phyloP scores from a whole-genome alignment of 1,140 invertebrate genomes.

The Camponotus floridanus region DNA sequence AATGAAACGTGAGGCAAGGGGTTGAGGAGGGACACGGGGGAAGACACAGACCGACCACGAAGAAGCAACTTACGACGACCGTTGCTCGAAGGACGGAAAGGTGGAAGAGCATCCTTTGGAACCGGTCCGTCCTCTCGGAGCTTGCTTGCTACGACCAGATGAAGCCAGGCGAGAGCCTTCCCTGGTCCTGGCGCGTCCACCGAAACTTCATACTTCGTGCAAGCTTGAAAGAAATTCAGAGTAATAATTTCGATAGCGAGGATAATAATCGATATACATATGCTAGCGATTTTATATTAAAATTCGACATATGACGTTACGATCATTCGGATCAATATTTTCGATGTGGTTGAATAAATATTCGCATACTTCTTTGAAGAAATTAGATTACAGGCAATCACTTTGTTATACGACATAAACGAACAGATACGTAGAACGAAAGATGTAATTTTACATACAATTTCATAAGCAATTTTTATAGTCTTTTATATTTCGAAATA shows the following conservation, averaged over 20 bases:
- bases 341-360: background rate
- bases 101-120: conserved; percentile 83
- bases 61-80: conserved; percentile 58
- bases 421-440: background rate
- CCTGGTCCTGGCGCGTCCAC: conserved; percentile 33
- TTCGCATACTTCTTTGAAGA: background rate
- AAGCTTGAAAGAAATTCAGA: background rate
- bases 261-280: background rate
- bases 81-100: conserved; percentile 73
- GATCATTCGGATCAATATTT: background rate
- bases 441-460: conserved; percentile 37
- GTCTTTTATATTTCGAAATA: background rate
- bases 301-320: background rate
- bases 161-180: conserved; percentile 72
- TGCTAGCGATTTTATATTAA: conserved; percentile 1
- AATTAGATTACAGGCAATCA: background rate
- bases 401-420: background rate
- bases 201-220: background rate
- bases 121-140: conserved; percentile 82
- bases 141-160: conserved; percentile 59
- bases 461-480: background rate
- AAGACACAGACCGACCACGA: conserved; percentile 44
- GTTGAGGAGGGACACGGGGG: conserved; percentile 1
- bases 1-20: conserved; percentile 14
- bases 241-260: background rate